A percentile compares a stretch with the other conserved stretches of the same genome.
Conservation (phyloP, 2,797 vertebrate genomes). For the Spinus olivaceus region DNA sequence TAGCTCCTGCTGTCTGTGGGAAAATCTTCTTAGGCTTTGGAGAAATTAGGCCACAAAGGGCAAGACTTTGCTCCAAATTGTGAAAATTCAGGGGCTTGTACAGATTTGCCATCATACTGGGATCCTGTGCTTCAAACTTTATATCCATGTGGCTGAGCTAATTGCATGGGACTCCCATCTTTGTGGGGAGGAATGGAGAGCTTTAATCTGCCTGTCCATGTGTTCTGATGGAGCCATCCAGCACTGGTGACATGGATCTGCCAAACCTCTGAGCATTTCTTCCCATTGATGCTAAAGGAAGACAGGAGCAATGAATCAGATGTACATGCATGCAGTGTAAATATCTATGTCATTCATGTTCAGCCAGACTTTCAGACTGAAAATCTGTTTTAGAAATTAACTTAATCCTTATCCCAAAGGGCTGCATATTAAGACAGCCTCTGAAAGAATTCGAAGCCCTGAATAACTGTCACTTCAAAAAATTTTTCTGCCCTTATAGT, state of each 20-base stretch:
- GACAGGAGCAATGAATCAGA: background rate
- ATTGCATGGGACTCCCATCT: background rate
- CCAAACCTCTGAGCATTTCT: background rate
- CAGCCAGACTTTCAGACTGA: background rate
- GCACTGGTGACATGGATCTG: accelerated
- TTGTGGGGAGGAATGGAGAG: background rate
- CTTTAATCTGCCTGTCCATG: background rate
- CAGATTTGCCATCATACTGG: accelerated
- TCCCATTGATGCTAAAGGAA: background rate
- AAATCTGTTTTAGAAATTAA: background rate
- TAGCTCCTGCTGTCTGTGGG: background rate
- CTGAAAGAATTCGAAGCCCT: background rate
- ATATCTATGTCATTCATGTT: background rate
- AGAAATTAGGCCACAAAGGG: background rate
- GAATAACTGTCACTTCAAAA: background rate
- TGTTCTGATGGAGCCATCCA: background rate
- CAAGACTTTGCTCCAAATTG: background rate
- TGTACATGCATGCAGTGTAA: background rate
- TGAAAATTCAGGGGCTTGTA: background rate
- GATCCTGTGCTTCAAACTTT: background rate
- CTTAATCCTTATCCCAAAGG: background rate
- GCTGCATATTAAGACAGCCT: background rate
- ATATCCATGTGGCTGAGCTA: accelerated
- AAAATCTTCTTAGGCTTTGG: background rate
- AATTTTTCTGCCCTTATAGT: background rate